Evolutionary conservation across 2,113 vertebrate genomes (phyloP).

Genomic region (Gulo gulo): DNA sequence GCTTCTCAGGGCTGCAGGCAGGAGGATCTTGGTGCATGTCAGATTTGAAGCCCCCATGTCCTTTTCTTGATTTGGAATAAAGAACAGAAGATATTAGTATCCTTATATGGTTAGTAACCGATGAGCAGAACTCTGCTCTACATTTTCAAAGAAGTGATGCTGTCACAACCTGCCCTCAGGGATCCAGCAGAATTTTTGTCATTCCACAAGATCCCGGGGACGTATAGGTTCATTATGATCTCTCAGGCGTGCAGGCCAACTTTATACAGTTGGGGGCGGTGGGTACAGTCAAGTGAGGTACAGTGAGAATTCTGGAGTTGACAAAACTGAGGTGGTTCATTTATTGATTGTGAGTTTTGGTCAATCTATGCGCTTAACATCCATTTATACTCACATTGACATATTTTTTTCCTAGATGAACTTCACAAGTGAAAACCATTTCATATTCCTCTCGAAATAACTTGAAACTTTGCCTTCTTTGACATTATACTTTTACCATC

Average conservation of each 20-base stretch:
- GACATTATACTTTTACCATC: background rate
- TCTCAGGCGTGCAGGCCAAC: background rate
- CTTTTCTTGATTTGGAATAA: conserved; percentile 18
- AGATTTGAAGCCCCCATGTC: background rate
- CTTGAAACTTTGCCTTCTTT: conserved; percentile 4
- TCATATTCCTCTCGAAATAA: background rate
- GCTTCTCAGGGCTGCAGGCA: conserved; percentile 12
- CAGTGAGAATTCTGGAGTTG: background rate
- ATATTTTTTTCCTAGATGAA: background rate
- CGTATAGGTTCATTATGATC: conserved; percentile 8
- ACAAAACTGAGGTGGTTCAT: background rate
- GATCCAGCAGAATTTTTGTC: background rate
- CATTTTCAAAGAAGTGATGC: conserved; percentile 30
- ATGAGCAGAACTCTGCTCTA: conserved; percentile 13
- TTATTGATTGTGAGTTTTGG: background rate
- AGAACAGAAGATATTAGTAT: background rate
- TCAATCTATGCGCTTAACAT: background rate
- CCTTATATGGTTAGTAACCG: background rate
- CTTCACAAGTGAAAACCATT: conserved; percentile 4
- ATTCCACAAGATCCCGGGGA: background rate
- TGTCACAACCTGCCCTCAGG: conserved; percentile 19
- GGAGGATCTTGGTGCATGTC: background rate
- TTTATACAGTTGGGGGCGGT: background rate
- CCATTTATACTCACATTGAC: background rate
- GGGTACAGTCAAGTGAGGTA: background rate